Conservation (phyloP, 1,140 invertebrate genomes). For the Ylistrum balloti region DNA sequence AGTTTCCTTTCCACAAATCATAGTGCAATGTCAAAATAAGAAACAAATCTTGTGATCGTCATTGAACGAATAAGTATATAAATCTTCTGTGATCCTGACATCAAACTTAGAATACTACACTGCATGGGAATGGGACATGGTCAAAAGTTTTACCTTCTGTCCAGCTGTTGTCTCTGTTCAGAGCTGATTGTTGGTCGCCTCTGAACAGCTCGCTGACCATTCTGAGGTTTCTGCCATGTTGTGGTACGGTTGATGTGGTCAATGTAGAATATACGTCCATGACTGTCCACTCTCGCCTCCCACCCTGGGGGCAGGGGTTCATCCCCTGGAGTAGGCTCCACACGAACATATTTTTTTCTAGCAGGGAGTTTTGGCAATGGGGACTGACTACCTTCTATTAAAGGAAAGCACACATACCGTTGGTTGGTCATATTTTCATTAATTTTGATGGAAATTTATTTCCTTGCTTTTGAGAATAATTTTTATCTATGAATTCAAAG, state of each 20-base stretch:
- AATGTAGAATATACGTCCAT: conserved; percentile 98
- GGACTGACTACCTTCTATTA: conserved; percentile 61
- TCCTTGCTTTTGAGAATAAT: too few relatives aligned
- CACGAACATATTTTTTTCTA: conserved; percentile 86
- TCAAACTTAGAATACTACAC: too few relatives aligned
- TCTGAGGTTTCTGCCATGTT: conserved; percentile 95
- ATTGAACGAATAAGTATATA: too few relatives aligned
- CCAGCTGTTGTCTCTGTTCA: conserved; percentile 89
- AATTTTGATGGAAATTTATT: too few relatives aligned
- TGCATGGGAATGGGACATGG: too few relatives aligned
- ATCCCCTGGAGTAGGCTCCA: conserved; percentile 87
- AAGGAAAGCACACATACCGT: neutral
- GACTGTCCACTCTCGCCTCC: conserved; percentile 99
- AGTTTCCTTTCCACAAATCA: too few relatives aligned
- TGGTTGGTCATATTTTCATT: too few relatives aligned
- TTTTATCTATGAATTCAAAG: too few relatives aligned
- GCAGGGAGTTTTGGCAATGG: conserved; percentile 89
- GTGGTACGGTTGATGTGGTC: conserved; percentile 97
- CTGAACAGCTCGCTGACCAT: conserved; percentile 78
- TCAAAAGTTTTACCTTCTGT: conserved; percentile 85
- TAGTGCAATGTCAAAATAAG: too few relatives aligned
- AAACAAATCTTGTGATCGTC: too few relatives aligned
- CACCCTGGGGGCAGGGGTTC: conserved; percentile 93
- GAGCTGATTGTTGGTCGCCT: conserved; percentile 85
- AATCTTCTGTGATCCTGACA: too few relatives aligned